These are phyloP conservation scores for Maconellicoccus hirsutus DNA, from an alignment of 1,140 invertebrate genomes.

Conservation along the genomic window DNA sequence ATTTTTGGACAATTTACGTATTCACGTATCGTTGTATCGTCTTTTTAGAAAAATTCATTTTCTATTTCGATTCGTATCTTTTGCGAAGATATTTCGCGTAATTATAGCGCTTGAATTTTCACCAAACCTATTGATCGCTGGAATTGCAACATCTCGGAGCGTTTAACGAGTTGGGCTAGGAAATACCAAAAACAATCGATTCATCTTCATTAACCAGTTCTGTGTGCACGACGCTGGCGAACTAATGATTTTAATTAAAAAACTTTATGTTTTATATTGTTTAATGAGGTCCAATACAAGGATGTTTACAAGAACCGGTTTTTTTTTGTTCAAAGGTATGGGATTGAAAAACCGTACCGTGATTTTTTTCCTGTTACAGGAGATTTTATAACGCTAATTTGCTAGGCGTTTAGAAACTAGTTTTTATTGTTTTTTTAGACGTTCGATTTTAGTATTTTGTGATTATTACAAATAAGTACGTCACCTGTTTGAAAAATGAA, in stretches of 20 bases:
- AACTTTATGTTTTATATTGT: not conserved
- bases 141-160: too few species aligned
- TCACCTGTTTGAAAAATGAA: not conserved
- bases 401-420: not conserved
- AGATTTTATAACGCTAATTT: not conserved
- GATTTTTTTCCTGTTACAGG: not conserved
- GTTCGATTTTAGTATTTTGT: not conserved
- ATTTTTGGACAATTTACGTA: too few species aligned
- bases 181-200: not conserved
- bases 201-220: not conserved
- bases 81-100: too few species aligned
- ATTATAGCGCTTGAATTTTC: too few species aligned
- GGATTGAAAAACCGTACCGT: not conserved
- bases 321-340: not conserved
- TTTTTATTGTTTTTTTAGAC: not conserved
- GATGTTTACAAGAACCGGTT: not conserved
- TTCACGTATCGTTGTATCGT: too few species aligned
- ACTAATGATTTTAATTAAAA: not conserved
- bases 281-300: not conserved
- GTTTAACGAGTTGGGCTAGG: too few species aligned
- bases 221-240: not conserved
- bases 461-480: not conserved
- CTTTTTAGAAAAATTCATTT: too few species aligned
- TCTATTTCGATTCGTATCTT: too few species aligned
- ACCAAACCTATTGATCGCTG: too few species aligned